Conservation (phyloP, 2,113 vertebrate genomes). For the Plecturocebus donacophilus region DNA sequence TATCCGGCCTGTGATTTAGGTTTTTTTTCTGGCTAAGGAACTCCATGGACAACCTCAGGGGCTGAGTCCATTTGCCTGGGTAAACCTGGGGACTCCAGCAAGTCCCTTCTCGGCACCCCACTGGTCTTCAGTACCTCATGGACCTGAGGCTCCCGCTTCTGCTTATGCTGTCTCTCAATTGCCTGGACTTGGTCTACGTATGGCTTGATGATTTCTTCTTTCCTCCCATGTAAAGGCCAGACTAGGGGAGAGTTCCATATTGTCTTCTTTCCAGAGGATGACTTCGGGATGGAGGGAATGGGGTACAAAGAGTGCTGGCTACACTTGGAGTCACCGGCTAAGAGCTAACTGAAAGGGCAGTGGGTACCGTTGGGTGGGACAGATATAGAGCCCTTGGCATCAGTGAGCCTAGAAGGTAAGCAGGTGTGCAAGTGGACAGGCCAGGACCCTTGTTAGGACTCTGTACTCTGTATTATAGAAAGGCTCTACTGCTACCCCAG, state of each 20-base stretch:
- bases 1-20: background rate
- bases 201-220: conserved; percentile 5
- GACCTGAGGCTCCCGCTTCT: background rate
- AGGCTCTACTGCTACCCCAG: background rate
- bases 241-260: background rate
- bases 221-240: background rate
- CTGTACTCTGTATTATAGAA: background rate
- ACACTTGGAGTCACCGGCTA: background rate
- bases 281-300: background rate
- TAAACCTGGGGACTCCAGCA: background rate
- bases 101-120: background rate
- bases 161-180: background rate
- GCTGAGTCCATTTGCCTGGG: background rate
- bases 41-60: background rate
- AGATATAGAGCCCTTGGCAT: background rate
- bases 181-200: background rate
- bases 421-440: background rate
- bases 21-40: background rate
- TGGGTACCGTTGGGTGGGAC: background rate
- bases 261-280: background rate
- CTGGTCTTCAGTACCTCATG: fast-evolving
- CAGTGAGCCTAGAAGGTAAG: background rate
- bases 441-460: background rate
- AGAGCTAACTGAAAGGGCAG: background rate
- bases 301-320: background rate